A percentile compares a stretch with the other conserved stretches of the same genome.
phyloP scores from a whole-genome alignment of 2,113 vertebrate genomes.

The Heterotilapia buettikoferi region DNA sequence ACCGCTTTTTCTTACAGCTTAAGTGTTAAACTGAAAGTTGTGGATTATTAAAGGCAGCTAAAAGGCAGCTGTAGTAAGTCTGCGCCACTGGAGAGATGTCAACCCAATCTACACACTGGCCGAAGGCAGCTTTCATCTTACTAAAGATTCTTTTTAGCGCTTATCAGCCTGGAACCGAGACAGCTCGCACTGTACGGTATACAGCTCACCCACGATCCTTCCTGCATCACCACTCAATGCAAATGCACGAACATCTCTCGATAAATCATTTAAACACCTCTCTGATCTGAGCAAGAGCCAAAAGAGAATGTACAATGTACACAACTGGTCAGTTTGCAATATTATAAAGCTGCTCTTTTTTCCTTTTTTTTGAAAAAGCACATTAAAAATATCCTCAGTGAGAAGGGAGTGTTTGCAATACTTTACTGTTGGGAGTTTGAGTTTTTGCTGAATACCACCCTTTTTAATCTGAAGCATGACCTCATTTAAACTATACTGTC shows the following conservation, averaged over 20 bases:
- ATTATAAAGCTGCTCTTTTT: neutral
- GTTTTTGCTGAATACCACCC: neutral
- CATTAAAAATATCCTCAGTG: neutral
- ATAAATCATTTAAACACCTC: constrained; percentile 51
- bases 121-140: constrained; percentile 36
- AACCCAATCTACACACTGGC: constrained; percentile 3
- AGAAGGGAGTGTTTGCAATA: neutral
- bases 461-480: neutral
- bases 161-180: constrained; percentile 14
- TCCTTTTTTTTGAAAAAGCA: neutral
- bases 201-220: neutral
- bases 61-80: constrained; percentile 18
- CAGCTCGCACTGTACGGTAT: neutral
- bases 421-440: neutral
- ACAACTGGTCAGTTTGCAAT: neutral
- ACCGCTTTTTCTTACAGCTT: neutral
- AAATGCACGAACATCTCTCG: constrained; percentile 14
- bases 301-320: constrained; percentile 1
- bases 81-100: neutral
- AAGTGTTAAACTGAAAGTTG: constrained; percentile 8
- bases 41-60: constrained; percentile 39
- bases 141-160: constrained; percentile 20
- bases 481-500: neutral
- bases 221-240: neutral
- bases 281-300: constrained; percentile 14